These are phyloP conservation scores for Allobates femoralis DNA, from an alignment of 2,797 vertebrate species.

Conservation along the genomic window DNA sequence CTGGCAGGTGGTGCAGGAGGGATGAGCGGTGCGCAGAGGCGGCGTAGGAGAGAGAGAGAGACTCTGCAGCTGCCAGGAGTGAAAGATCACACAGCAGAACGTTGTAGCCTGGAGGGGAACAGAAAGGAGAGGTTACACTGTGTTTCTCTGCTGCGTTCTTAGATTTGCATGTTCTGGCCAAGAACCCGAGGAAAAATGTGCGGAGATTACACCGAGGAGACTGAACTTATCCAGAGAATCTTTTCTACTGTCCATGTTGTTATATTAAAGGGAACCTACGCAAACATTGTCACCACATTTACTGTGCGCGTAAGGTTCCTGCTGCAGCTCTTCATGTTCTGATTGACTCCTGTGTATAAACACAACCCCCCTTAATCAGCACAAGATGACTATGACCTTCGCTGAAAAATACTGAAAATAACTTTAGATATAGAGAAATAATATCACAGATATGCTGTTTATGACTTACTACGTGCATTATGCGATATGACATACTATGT, in stretches of 20 bases:
- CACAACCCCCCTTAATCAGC: too few species aligned
- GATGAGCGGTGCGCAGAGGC: background rate
- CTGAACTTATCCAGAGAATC: background rate
- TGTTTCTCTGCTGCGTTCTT: background rate
- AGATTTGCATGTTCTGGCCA: constrained; percentile 32
- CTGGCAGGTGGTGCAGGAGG: constrained; percentile 37
- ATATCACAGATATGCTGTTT: too few species aligned
- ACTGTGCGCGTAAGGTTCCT: too few species aligned
- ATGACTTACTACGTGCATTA: too few species aligned
- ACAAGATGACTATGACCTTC: too few species aligned
- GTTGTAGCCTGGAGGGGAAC: constrained; percentile 50
- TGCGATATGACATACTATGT: too few species aligned
- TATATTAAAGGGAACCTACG: background rate
- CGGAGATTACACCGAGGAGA: background rate
- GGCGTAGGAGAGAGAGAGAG: constrained; percentile 29
- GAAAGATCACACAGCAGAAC: constrained; percentile 41
- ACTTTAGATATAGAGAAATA: too few species aligned
- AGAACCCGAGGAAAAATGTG: background rate
- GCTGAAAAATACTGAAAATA: too few species aligned
- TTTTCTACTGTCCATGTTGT: background rate
- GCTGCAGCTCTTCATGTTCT: background rate
- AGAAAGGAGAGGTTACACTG: constrained; percentile 35
- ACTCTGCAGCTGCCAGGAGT: constrained; percentile 45
- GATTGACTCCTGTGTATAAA: background rate
- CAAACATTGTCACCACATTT: background rate